These are phyloP conservation scores for Papio anubis DNA, from an alignment of 2,113 vertebrate species.

Conservation along the genomic window DNA sequence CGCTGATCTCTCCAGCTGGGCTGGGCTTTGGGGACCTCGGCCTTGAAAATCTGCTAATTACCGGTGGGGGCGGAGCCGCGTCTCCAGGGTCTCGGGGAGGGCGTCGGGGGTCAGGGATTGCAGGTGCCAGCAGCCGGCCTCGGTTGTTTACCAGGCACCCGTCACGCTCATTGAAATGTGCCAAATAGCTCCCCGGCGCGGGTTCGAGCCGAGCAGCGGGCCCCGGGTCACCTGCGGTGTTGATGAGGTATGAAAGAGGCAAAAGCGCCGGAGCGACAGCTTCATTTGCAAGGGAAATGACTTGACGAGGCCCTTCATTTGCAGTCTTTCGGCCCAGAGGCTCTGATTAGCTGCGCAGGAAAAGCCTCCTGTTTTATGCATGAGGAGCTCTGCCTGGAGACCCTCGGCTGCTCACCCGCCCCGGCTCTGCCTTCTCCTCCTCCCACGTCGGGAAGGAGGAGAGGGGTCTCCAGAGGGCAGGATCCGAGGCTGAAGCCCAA, in stretches of 20 bases:
- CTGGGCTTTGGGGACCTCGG: not conserved
- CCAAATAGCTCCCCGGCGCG: not conserved
- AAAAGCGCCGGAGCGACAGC: accelerated
- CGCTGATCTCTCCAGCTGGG: not conserved
- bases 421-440: not conserved
- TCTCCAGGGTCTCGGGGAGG: not conserved
- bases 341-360: slow-evolving; percentile 57
- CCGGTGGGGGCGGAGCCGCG: accelerated
- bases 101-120: not conserved
- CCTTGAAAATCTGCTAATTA: not conserved
- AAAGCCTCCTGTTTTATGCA: slow-evolving; percentile 45
- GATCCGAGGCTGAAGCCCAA: not conserved
- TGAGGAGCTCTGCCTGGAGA: not conserved
- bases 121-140: not conserved
- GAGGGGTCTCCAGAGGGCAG: not conserved
- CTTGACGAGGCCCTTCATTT: slow-evolving; percentile 46
- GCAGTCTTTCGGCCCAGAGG: not conserved
- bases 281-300: slow-evolving; percentile 85
- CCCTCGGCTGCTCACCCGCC: no score
- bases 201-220: not conserved
- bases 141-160: not conserved
- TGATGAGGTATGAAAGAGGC: slow-evolving; percentile 62
- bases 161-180: slow-evolving; percentile 51
- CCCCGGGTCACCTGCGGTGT: slow-evolving; percentile 20
- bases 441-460: not conserved